Evolutionary conservation across 1,140 invertebrate genomes (phyloP).

Genomic region (Helicorthomorpha holstii): DNA sequence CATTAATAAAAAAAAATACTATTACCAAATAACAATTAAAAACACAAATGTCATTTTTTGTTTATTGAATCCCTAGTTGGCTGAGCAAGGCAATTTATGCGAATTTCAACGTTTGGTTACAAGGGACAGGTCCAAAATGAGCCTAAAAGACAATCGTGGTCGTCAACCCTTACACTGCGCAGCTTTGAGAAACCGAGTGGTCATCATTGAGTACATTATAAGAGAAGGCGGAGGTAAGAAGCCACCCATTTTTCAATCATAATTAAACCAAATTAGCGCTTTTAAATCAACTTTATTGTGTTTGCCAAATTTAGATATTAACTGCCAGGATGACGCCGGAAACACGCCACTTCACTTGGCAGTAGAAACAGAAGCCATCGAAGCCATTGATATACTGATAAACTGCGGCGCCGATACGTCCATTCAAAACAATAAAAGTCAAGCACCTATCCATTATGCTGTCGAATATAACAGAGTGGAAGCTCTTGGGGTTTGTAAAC

Average conservation of each 20-base stretch:
- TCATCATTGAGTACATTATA: constrained; percentile 54
- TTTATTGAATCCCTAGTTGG: constrained; percentile 52
- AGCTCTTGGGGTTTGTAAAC: constrained; percentile 32
- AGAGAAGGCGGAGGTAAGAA: constrained; percentile 47
- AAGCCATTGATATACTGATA: constrained; percentile 50
- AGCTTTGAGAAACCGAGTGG: constrained; percentile 48
- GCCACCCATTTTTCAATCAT: not conserved
- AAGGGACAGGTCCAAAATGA: constrained; percentile 44
- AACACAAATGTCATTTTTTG: too few relatives aligned
- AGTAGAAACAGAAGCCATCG: constrained; percentile 48
- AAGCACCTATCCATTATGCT: constrained; percentile 58
- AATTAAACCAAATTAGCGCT: not conserved
- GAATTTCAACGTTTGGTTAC: constrained; percentile 53
- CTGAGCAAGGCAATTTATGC: constrained; percentile 59
- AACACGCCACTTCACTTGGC: constrained; percentile 69
- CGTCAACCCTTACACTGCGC: constrained; percentile 59
- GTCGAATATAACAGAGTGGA: constrained; percentile 52
- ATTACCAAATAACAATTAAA: too few relatives aligned
- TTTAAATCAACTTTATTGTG: not conserved
- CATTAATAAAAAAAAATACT: too few relatives aligned
- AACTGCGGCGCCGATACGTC: constrained; percentile 48
- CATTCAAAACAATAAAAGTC: constrained; percentile 52
- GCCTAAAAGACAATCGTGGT: constrained; percentile 48
- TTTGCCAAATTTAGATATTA: constrained; percentile 43
- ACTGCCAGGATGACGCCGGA: constrained; percentile 49